Base-by-base conservation (phyloP, 2,888 invertebrate genomes). In the Folsomia manolachei region DNA sequence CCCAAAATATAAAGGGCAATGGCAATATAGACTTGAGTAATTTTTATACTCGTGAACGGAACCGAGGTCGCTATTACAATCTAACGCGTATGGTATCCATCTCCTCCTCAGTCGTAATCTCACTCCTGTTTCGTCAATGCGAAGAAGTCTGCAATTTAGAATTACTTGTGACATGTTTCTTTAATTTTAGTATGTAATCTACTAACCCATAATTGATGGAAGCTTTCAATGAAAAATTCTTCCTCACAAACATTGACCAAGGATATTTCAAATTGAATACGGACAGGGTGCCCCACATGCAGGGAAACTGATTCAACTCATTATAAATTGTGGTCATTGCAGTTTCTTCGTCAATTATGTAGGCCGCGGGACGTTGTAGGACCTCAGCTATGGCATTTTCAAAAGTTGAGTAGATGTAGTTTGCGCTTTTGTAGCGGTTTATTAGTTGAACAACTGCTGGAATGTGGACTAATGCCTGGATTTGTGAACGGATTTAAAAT, bases 341-440 rank as follows among this genome's bases (percentile, higher is more conserved):
- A 1, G 76, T 78, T 61, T 76, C 75, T 52, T 78, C 78, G 63
- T 78, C 78, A 70, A 78, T 72, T 56, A 78, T 71, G 61, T 76
- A 76, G 0, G 75, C 69, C 14, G 72, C 60, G 7, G 73, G 73
- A 11, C 14, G 1, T 14, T 23, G n/a, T 14, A 66, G 53, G 19
- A 78, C 78, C 64, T 71, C 63, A n/a, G 18, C 1, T 2, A 76
- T 71, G 0, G 75, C 63, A 2, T 72, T n/a, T 1, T 71, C 63
- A 69, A 76, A 78, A 14, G 70, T 70, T 0, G 18, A 2, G 52
- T 71, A 73, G 1, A 23, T 27, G 51, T 73, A 75, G 1, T 66
- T 65, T 4, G 75, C 70, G 26, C 19, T 1, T 18, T 72, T 56
- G 24, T 68, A 53, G 52, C 71, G 70, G 25, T 25, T 62, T 19